A percentile compares a stretch with the other conserved stretches of the same genome.
Evolutionary conservation across 2,113 vertebrate species (phyloP).

Genomic region (Indri indri): DNA sequence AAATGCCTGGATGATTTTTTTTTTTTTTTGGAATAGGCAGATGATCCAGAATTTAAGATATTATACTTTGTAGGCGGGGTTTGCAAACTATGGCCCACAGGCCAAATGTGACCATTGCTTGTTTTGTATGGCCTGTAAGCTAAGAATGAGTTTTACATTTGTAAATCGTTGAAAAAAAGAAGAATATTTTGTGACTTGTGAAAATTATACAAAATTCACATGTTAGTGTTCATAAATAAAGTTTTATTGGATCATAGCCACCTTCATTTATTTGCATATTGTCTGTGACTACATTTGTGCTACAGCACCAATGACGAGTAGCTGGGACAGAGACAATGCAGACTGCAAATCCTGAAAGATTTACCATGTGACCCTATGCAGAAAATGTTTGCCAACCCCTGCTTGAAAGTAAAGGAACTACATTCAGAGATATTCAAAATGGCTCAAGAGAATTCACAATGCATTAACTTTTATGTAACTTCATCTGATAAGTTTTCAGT

Average conservation of each 20-base stretch:
- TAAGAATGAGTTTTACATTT: background rate
- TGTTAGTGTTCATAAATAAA: background rate
- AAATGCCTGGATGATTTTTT: background rate
- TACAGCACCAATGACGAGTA: background rate
- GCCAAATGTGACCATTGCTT: background rate
- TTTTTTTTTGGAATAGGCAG: background rate
- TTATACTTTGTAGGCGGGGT: background rate
- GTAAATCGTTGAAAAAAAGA: background rate
- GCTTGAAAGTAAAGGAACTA: background rate
- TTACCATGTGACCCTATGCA: background rate
- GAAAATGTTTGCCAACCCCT: background rate
- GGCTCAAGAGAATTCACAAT: background rate
- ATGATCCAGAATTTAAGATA: background rate
- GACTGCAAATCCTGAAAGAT: background rate
- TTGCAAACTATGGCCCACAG: fast-evolving
- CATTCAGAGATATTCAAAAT: background rate
- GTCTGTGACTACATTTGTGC: background rate
- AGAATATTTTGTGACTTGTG: background rate
- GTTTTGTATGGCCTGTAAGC: background rate
- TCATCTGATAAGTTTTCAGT: background rate
- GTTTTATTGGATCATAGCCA: background rate
- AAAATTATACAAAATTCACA: background rate
- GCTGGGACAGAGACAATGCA: background rate
- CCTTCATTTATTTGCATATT: background rate
- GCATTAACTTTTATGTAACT: background rate